phyloP scores from a whole-genome alignment of 2,797 vertebrate species.

The Danionella dracula region DNA sequence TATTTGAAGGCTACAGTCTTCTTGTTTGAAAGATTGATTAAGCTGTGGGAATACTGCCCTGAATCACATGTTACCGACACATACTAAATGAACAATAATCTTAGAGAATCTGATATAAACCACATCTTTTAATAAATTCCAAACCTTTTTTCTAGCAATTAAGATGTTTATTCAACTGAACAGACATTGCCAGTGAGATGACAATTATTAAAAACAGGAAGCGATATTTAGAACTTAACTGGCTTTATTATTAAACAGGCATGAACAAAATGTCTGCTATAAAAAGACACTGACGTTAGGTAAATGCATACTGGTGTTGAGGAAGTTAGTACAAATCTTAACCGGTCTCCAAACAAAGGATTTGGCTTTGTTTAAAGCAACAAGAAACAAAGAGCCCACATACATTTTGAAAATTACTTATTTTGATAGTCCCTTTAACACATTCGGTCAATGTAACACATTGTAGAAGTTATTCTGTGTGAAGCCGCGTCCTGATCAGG shows the following conservation, averaged over 20 bases:
- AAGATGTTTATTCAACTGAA: background rate
- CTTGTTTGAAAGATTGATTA: constrained; percentile 42
- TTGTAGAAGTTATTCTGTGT: too few relatives aligned
- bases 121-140: background rate
- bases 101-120: background rate
- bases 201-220: background rate
- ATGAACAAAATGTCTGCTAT: constrained; percentile 40
- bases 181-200: background rate
- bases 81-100: background rate
- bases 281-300: constrained; percentile 29
- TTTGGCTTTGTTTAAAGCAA: constrained; percentile 26
- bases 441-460: too few relatives aligned
- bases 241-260: constrained; percentile 48
- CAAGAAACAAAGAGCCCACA: too few relatives aligned
- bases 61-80: background rate
- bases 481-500: too few relatives aligned
- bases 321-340: constrained; percentile 30
- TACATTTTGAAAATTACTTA: too few relatives aligned
- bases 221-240: constrained; percentile 19
- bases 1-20: constrained; percentile 26
- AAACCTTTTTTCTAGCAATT: background rate
- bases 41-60: constrained; percentile 18
- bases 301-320: constrained; percentile 37
- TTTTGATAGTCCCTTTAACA: too few relatives aligned
- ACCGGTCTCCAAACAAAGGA: constrained; percentile 6